Evolutionary conservation across 1,140 invertebrate species (phyloP), one percentile per base, ranked within the genome.

Genomic region (Lordiphosa stackelbergi): DNA sequence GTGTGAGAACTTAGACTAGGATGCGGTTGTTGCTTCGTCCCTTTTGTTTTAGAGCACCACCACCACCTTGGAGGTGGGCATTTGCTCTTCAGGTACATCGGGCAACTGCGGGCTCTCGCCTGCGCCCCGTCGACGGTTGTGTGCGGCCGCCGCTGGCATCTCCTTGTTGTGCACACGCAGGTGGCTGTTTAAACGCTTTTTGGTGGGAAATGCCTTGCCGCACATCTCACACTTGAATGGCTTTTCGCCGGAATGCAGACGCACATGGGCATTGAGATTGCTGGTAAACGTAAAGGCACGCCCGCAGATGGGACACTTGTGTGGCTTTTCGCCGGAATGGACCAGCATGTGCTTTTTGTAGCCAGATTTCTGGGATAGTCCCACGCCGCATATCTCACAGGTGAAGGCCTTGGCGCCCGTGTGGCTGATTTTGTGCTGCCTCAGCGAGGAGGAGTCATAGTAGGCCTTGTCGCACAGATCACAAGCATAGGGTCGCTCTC

Each of bases 211-310:
- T 5, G 70, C 66, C 43, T 85, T 86, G 13, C 59, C 49, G 65
- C 85, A 86, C 28, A 72, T 40, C 0, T 75, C 53, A 13, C 85
- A 87, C 34, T 85, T 75, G 11, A 71, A 83, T 0, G 79, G 74
- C 83, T 94, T 94, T 75, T 94, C 93, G 6, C 93, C 91, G 22
- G 90, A 91, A 79, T 95, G 94, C n/a, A 75, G 64, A 2, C 84
- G 88, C 79, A 89, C 90, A 88, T 88, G 91, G 62, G 88, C 88
- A 28, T 86, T 85, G 12, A 88, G 62, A 62, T 88, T 88, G 55
- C 86, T 87, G 22, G 86, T 86, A 16, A 85, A 86, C 2, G 85
- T 83, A 19, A 88, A 88, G 43, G 73, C 68, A 8, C 75, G 69
- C 4, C 61, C 74, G 53, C 86, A 88, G 22, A 87, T 69, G 41